Percentiles rank a stretch among this genome's conserved stretches.
Evolutionary conservation across 2,113 vertebrate genomes (phyloP).

Genomic region (Polypterus bichir): DNA sequence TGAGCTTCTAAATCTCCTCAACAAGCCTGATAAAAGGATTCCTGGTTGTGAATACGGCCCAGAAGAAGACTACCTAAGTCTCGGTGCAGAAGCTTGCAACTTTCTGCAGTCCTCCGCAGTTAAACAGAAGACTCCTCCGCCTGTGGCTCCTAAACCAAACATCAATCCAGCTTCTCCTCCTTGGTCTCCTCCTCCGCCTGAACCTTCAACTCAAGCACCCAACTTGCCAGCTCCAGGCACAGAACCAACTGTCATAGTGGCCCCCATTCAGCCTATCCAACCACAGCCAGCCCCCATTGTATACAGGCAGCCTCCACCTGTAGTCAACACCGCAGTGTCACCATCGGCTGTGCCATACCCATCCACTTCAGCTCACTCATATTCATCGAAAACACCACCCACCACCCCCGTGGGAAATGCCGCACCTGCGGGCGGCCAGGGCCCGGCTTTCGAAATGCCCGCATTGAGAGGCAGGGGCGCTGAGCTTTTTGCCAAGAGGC

Average conservation of each 20-base stretch:
- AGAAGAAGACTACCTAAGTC: slow-evolving; percentile 94
- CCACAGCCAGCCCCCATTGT: slow-evolving; percentile 46
- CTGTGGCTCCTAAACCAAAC: slow-evolving; percentile 84
- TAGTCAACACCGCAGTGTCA: slow-evolving; percentile 41
- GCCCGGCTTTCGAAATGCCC: slow-evolving; percentile 71
- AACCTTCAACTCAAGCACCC: slow-evolving; percentile 45
- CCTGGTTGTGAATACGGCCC: slow-evolving; percentile 74
- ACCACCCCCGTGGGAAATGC: slow-evolving; percentile 46
- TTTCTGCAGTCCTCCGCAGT: slow-evolving; percentile 71
- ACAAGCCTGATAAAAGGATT: slow-evolving; percentile 56
- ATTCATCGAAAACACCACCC: slow-evolving; percentile 45
- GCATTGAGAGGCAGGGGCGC: slow-evolving; percentile 75
- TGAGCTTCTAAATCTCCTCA: slow-evolving; percentile 79
- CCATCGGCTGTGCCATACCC: slow-evolving; percentile 52
- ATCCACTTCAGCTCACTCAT: slow-evolving; percentile 43
- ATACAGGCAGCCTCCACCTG: slow-evolving; percentile 46
- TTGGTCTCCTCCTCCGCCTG: slow-evolving; percentile 57
- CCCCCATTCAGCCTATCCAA: slow-evolving; percentile 27
- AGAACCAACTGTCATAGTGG: slow-evolving; percentile 39
- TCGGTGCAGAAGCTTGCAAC: slow-evolving; percentile 95
- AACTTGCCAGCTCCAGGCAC: slow-evolving; percentile 56
- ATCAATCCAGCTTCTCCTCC: slow-evolving; percentile 63
- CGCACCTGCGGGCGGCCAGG: slow-evolving; percentile 36
- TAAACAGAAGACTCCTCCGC: slow-evolving; percentile 82
- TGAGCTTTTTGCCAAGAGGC: slow-evolving; percentile 87